These are phyloP conservation scores for Heliocidaris tuberculata DNA, from an alignment of 35 echinoderm and acorn worm genomes.

Conservation along the genomic window DNA sequence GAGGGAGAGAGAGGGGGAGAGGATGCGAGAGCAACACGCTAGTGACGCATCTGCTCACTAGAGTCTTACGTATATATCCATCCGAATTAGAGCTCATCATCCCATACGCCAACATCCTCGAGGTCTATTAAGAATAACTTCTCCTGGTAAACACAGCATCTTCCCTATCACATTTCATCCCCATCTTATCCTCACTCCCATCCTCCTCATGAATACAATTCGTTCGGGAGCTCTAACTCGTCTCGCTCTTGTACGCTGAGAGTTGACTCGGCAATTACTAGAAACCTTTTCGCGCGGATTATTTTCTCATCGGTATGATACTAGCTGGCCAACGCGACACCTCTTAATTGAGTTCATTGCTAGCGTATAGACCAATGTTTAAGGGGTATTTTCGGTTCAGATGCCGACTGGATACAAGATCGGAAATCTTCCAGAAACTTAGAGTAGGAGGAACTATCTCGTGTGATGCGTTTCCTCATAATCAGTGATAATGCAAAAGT, in stretches of 20 bases:
- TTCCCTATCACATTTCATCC: background rate
- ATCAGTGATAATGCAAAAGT: background rate
- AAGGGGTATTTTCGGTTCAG: background rate
- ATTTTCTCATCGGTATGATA: too few relatives aligned
- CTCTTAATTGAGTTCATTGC: background rate
- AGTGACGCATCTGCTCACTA: background rate
- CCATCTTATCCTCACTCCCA: background rate
- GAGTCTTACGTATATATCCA: background rate
- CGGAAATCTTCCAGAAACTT: background rate
- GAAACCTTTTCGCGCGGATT: too few relatives aligned
- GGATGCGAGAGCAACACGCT: background rate
- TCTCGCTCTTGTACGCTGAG: too few relatives aligned
- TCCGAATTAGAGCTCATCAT: background rate
- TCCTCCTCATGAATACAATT: background rate
- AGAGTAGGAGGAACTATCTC: background rate
- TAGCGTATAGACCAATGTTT: background rate
- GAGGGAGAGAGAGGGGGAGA: background rate
- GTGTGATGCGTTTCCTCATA: background rate
- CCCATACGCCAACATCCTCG: background rate
- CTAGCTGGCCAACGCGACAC: too few relatives aligned
- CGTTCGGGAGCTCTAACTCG: background rate
- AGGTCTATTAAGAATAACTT: background rate
- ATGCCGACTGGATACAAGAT: background rate
- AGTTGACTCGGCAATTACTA: too few relatives aligned
- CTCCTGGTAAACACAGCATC: background rate